These are phyloP conservation scores for Melanotus villosus DNA, from an alignment of 2,888 invertebrate genomes.

Conservation along the genomic window DNA sequence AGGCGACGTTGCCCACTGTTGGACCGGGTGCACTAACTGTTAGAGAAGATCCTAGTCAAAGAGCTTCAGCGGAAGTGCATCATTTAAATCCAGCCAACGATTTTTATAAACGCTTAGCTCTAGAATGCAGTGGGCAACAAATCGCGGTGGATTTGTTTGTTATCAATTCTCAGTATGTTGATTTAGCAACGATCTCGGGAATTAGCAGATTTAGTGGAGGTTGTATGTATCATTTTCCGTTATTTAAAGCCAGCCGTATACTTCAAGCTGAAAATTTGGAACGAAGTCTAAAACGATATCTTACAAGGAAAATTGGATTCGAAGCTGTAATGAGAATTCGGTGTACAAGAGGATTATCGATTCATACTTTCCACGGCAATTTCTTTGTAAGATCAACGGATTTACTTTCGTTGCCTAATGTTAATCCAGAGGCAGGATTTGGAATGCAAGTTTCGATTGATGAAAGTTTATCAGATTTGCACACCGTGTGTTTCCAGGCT, in stretches of 20 bases:
- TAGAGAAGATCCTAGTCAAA: conserved; percentile 90
- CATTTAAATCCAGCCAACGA: conserved; percentile 96
- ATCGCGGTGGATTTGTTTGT: conserved; percentile 96
- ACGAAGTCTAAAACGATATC: conserved; percentile 86
- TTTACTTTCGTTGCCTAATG: conserved; percentile 94
- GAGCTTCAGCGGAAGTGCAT: conserved; percentile 83
- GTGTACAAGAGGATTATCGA: conserved; percentile 92
- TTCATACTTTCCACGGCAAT: conserved; percentile 99
- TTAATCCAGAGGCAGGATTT: conserved; percentile 98
- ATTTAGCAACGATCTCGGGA: conserved; percentile 94
- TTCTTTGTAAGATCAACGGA: conserved; percentile 99
- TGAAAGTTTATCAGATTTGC: conserved; percentile 88
- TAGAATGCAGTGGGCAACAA: conserved; percentile 97
- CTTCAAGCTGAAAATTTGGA: conserved; percentile 83
- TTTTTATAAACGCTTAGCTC: conserved; percentile 95
- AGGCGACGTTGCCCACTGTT: conserved; percentile 87
- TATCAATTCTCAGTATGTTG: conserved; percentile 93
- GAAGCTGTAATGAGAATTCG: conserved; percentile 98
- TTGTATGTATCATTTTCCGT: conserved; percentile 91
- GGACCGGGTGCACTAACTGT: conserved; percentile 91
- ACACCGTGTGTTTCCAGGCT: conserved; percentile 96
- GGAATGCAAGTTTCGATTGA: conserved; percentile 98
- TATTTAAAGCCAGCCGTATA: conserved; percentile 82
- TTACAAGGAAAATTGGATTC: conserved; percentile 97
- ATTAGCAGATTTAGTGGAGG: conserved; percentile 97